Conservation (phyloP, 2,888 invertebrate species). For the Junonia oenone region DNA sequence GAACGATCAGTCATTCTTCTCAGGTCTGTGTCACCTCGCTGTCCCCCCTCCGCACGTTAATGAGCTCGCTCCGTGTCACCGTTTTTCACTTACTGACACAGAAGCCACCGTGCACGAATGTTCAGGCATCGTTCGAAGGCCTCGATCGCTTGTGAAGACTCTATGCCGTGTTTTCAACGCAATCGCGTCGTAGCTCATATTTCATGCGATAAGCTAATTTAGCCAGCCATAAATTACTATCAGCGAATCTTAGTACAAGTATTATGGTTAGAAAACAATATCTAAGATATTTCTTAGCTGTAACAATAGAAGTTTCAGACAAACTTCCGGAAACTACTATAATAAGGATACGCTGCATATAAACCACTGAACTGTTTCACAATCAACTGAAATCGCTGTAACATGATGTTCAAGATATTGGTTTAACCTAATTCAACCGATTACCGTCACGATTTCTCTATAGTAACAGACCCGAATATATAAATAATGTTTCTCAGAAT, state of each 20-base stretch:
- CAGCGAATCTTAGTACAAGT: neutral
- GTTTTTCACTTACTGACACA: slow-evolving; percentile 34
- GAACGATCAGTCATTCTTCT: slow-evolving; percentile 70
- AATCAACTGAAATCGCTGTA: slow-evolving; percentile 1
- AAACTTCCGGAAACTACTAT: neutral
- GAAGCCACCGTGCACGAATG: slow-evolving; percentile 17
- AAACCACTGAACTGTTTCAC: slow-evolving; percentile 4
- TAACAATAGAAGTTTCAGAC: neutral
- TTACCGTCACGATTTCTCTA: neutral
- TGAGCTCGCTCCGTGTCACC: slow-evolving; percentile 58
- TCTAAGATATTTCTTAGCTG: neutral
- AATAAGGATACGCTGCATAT: neutral
- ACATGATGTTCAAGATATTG: slow-evolving; percentile 6
- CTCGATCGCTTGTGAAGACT: neutral
- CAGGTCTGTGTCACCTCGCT: slow-evolving; percentile 53
- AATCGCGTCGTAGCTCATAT: slow-evolving; percentile 4
- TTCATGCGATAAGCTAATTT: slow-evolving; percentile 1
- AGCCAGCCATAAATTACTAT: neutral
- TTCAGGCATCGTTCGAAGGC: slow-evolving; percentile 20
- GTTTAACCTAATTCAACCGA: slow-evolving; percentile 3
- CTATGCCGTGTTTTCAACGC: neutral
- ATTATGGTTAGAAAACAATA: neutral
- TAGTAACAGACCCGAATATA: neutral
- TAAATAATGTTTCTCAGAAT: neutral
- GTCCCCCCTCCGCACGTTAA: slow-evolving; percentile 48